Percentiles rank a stretch among this genome's conserved stretches.
These are phyloP conservation scores for Colossoma macropomum DNA, from an alignment of 2,113 vertebrate genomes.

Conservation along the genomic window DNA sequence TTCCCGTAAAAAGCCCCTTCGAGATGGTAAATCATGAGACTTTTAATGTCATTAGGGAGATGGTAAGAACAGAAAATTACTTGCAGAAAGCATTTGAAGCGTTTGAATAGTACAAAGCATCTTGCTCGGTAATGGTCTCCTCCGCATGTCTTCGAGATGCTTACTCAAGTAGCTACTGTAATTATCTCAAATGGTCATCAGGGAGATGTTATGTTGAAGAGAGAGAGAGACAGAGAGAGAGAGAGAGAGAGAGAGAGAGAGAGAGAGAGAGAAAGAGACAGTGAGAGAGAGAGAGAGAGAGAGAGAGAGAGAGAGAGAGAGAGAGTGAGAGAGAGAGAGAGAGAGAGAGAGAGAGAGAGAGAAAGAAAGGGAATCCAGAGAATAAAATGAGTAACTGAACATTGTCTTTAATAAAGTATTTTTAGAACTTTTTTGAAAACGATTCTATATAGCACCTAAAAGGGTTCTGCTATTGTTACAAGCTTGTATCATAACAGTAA, in stretches of 20 bases:
- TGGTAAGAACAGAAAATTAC: conserved; percentile 58
- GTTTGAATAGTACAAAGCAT: conserved; percentile 52
- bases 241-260: conserved; percentile 30
- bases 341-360: no score
- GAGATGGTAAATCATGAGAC: conserved; percentile 59
- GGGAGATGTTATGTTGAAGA: conserved; percentile 46
- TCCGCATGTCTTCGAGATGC: conserved; percentile 56
- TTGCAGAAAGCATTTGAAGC: conserved; percentile 55
- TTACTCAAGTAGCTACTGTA: conserved; percentile 55
- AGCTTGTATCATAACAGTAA: no score
- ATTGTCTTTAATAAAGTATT: no score
- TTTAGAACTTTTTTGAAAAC: no score
- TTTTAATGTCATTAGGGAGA: conserved; percentile 54
- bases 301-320: no score
- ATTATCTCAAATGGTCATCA: conserved; percentile 58
- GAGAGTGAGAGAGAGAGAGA: no score
- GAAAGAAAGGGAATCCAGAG: no score
- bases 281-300: no score
- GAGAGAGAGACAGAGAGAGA: conserved; percentile 46
- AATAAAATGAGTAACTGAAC: no score
- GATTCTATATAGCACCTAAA: no score
- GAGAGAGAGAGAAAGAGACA: no score
- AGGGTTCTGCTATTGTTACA: no score
- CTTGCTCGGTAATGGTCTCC: conserved; percentile 41
- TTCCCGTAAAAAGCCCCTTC: conserved; percentile 49